A percentile compares a stretch with the other conserved stretches of the same genome.
These are phyloP conservation scores for Regulus satrapa DNA, from an alignment of 2,113 vertebrate genomes.

Conservation along the genomic window DNA sequence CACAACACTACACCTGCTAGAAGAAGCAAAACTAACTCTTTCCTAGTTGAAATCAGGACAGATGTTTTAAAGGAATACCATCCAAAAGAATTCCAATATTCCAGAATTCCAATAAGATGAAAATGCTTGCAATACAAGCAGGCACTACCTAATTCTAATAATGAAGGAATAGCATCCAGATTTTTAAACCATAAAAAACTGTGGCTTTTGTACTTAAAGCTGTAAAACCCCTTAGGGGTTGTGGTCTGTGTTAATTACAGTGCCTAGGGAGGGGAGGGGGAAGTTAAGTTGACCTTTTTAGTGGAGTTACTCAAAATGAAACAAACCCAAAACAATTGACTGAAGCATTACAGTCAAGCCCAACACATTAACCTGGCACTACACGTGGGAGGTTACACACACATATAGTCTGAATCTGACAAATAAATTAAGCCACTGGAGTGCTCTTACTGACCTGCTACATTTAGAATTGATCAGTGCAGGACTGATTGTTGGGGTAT, in stretches of 20 bases:
- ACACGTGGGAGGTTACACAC: not conserved
- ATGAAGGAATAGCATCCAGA: not conserved
- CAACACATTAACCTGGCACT: not conserved
- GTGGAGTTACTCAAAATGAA: conserved; percentile 6
- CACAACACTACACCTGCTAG: not conserved
- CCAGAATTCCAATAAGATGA: not conserved
- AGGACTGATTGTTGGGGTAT: not conserved
- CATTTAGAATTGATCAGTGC: not conserved
- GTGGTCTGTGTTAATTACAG: not conserved
- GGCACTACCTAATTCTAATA: not conserved
- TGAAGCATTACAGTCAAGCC: not conserved
- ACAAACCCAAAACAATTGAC: not conserved
- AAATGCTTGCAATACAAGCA: not conserved
- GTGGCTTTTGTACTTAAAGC: not conserved
- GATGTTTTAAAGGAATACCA: not conserved
- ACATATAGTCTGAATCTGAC: not conserved
- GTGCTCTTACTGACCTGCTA: not conserved
- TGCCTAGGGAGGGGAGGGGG: not conserved
- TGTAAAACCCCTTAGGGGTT: not conserved
- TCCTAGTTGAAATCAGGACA: not conserved
- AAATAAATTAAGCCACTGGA: not conserved
- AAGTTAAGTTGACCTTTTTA: not conserved
- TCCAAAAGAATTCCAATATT: not conserved
- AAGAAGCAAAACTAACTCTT: not conserved
- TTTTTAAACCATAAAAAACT: not conserved